These are phyloP conservation scores for Andricus curvator DNA, from an alignment of 2,888 invertebrate species.

Conservation along the genomic window DNA sequence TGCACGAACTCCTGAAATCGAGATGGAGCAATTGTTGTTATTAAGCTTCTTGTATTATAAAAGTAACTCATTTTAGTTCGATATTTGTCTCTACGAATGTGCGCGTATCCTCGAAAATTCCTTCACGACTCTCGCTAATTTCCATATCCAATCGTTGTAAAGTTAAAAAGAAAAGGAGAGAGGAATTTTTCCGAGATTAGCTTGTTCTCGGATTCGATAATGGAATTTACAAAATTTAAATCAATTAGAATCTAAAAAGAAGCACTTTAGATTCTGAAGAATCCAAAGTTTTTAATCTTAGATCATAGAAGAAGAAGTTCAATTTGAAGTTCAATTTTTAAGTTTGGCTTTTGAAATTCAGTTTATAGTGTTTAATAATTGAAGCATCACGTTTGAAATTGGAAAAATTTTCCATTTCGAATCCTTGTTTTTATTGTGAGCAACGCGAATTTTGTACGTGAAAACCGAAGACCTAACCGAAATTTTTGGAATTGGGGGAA, in stretches of 20 bases:
- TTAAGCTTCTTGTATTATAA: slow-evolving; percentile 35
- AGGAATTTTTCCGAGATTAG: neutral
- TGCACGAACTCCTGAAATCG: neutral
- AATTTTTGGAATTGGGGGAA: neutral
- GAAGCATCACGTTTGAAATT: neutral
- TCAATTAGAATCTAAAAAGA: neutral
- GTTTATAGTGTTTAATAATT: neutral
- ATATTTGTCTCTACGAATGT: slow-evolving; percentile 20
- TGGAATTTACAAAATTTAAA: neutral
- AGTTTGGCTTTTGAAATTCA: neutral
- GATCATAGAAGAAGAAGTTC: too few relatives aligned
- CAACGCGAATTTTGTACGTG: slow-evolving; percentile 29
- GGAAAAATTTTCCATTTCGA: neutral
- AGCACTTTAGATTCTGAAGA: neutral
- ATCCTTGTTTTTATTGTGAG: neutral
- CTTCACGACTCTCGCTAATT: slow-evolving; percentile 13
- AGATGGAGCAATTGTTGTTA: slow-evolving; percentile 10
- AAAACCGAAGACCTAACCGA: neutral
- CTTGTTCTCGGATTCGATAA: neutral
- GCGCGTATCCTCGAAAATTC: neutral
- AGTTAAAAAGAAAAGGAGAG: neutral
- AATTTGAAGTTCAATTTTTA: neutral
- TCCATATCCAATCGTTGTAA: neutral
- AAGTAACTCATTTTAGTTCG: slow-evolving; percentile 26
- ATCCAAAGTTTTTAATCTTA: neutral